Percentiles rank a stretch among this genome's conserved stretches.
phyloP scores from a whole-genome alignment of 2,113 vertebrate genomes.

The Motacilla tschutschensis region DNA sequence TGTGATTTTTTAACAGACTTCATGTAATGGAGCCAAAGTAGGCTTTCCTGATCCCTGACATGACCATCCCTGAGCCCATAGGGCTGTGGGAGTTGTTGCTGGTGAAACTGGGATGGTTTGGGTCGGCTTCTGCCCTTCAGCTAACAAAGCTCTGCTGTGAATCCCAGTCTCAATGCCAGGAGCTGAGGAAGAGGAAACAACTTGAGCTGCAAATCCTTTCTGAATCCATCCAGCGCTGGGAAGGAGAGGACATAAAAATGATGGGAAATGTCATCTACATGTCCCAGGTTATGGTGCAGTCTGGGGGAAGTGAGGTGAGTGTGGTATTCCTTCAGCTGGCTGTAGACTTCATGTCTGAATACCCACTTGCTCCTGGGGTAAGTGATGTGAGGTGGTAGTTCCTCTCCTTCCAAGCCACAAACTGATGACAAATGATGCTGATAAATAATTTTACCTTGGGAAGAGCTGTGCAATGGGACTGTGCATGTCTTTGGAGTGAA shows the following conservation, averaged over 20 bases:
- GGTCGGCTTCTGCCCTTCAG: not conserved
- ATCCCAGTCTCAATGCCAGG: conserved; percentile 87
- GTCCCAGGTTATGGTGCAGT: conserved; percentile 90
- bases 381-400: rapidly evolving
- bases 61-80: not conserved
- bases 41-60: not conserved
- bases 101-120: not conserved
- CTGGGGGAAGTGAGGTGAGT: conserved; percentile 86
- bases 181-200: conserved; percentile 92
- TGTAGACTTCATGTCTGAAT: not conserved
- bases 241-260: conserved; percentile 92
- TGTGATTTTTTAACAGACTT: not conserved
- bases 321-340: not conserved
- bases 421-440: not conserved
- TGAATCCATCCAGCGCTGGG: conserved; percentile 91
- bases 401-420: not conserved
- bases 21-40: not conserved
- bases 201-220: conserved; percentile 95
- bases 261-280: conserved; percentile 89
- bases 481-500: not conserved
- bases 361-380: rapidly evolving
- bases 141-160: not conserved
- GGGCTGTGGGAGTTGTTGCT: not conserved
- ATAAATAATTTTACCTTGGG: not conserved
- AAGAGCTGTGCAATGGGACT: not conserved